Evolutionary conservation across 2,888 invertebrate genomes (phyloP), one percentile per base, ranked within the genome.

Genomic region (Stramonita haemastoma): DNA sequence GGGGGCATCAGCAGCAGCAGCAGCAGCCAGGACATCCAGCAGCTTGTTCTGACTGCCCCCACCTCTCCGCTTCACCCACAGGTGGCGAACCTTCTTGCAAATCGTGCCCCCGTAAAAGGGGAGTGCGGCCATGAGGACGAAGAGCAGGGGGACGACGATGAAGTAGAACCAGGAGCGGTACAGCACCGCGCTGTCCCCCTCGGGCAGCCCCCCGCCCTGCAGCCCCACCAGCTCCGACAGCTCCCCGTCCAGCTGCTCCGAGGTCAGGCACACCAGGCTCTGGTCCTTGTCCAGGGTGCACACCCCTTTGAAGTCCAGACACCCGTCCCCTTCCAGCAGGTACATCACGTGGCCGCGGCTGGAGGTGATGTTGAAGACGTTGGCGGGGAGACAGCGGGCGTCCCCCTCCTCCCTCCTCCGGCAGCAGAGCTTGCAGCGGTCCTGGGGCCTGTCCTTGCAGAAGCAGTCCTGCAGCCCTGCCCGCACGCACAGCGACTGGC

Each of bases 351-450:
- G 70, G 46, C 73, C 85, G 0, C 36, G 11, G 36, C n/a, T 1
- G 73, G 60, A 46, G 34, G 66, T 73, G 85, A 85, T 89, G 85
- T 89, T 89, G 89, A 89, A 91, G 56, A 2, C 66, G 26, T 29
- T 29, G 34, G 89, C 90, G 0, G 91, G 90, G 11, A 34, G 34
- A 86, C 94, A 94, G 15, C 83, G 34, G 11, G 87, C 81, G 8
- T 79, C 70, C 66, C 89, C 81, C 11, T 2, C 26, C 6, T 90
- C 86, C 17, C 46, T 26, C 56, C 89, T 66, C 29, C 83, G 86
- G 88, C 94, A 94, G 87, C 94, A 94, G 19, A 93, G 86, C 79
- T 91, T 90, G 89, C 94, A 94, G 46, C 89, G 87, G 86, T 91
- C 60, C 32, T 70, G 56, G 19, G 70, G 26, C 1, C 73, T 86